These are phyloP conservation scores for Drosophila paramelanica DNA, from an alignment of 2,888 invertebrate species.

Conservation along the genomic window DNA sequence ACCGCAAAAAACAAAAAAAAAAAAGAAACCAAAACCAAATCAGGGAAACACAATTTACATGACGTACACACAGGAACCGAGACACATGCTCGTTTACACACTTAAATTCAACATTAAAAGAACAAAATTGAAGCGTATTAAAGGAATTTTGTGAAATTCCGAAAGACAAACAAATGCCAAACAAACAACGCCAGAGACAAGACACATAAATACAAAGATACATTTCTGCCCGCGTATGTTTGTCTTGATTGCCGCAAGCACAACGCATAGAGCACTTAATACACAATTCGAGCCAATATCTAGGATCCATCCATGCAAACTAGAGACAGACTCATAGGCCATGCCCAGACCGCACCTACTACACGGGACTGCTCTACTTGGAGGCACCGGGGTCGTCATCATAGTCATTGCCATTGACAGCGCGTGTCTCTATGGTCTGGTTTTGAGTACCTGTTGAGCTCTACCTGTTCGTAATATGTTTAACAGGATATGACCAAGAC, in stretches of 20 bases:
- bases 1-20: slow-evolving; percentile 63
- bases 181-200: slow-evolving; percentile 50
- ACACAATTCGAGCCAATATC: slow-evolving; percentile 56
- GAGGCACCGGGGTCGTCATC: slow-evolving; percentile 30
- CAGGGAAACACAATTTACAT: slow-evolving; percentile 52
- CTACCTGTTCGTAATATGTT: slow-evolving; percentile 73
- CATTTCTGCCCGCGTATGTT: slow-evolving; percentile 44
- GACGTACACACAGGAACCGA: slow-evolving; percentile 26
- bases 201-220: slow-evolving; percentile 42
- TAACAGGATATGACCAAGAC: slow-evolving; percentile 73
- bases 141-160: slow-evolving; percentile 75
- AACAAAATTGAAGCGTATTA: slow-evolving; percentile 64
- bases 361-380: slow-evolving; percentile 45
- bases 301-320: slow-evolving; percentile 55
- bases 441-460: slow-evolving; percentile 57
- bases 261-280: slow-evolving; percentile 48
- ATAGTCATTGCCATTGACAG: slow-evolving; percentile 31
- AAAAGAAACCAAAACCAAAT: slow-evolving; percentile 46
- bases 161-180: slow-evolving; percentile 66
- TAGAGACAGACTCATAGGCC: slow-evolving; percentile 11
- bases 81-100: slow-evolving; percentile 53
- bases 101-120: slow-evolving; percentile 65
- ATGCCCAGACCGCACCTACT: slow-evolving; percentile 62
- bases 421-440: slow-evolving; percentile 63
- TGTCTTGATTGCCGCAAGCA: slow-evolving; percentile 56